Evolutionary conservation across 1,140 invertebrate species (phyloP), one percentile per base, ranked within the genome.

Genomic region (Calycopis cecrops): DNA sequence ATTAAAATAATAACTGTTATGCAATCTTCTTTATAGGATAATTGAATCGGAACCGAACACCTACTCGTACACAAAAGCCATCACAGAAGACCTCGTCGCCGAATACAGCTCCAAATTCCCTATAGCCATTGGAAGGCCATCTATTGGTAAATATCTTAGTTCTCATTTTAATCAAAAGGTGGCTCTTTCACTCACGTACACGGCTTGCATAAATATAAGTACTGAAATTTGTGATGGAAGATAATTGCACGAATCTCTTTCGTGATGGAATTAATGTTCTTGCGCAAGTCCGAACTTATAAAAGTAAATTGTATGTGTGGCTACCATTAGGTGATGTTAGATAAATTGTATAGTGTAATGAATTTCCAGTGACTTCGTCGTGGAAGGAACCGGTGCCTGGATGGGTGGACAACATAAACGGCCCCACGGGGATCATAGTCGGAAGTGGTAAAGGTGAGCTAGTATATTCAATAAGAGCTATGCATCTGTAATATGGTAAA

Each of bases 331-430:
- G n/a, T n/a, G n/a, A n/a, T n/a, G n/a, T n/a, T n/a, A n/a, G n/a
- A n/a, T n/a, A n/a, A n/a, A n/a, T n/a, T n/a, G n/a, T n/a, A 16
- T 12, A 10, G 10, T 38, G 1, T 60, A 66, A 60, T 63, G 21
- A 28, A 59, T 17, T 73, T 88, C 53, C 63, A 93, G 94, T 95
- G 0, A 89, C 89, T 1, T 91, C 92, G 3, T 88, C 92, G 1
- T 91, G 89, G 85, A 92, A 92, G 63, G 93, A 94, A 67, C 94
- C 94, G 0, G 74, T 91, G 17, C 90, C 91, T 1, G 96, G 97
- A 14, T 99, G 97, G 97, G 93, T 98, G 11, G 97, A 99, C 75
- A 98, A 97, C 65, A 89, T 96, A 49, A 98, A 98, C 79, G 97
- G 97, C 33, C 95, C 97, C 0, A 97, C 96, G 44, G 96, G 94